phyloP scores from a whole-genome alignment of 2,888 invertebrate genomes.

The Leptinotarsa juncta region DNA sequence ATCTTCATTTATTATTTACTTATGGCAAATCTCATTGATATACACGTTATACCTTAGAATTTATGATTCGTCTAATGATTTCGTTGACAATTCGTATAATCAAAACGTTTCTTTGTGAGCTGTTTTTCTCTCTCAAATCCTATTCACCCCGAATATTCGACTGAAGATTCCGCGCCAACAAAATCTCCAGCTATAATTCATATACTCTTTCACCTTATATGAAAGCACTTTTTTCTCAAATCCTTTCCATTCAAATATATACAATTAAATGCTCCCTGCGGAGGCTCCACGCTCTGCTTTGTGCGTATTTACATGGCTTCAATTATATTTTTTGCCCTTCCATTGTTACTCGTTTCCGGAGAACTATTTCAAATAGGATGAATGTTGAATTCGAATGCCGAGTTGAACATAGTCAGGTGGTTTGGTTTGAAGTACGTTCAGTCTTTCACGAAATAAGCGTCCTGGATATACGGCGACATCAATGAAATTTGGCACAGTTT shows the following conservation, averaged over 20 bases:
- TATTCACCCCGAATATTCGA: no score
- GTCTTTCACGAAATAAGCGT: no score
- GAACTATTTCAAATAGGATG: background rate
- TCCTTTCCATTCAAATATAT: background rate
- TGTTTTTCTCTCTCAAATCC: no score
- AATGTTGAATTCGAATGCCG: background rate
- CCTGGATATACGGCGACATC: background rate
- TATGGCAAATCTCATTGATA: no score
- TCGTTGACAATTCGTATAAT: no score
- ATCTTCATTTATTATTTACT: no score
- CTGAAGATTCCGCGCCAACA: no score
- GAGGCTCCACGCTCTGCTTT: conserved; percentile 1
- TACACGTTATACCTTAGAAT: no score
- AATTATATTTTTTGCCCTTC: conserved; percentile 12
- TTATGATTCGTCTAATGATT: no score
- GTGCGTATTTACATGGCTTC: conserved; percentile 3
- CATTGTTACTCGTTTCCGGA: conserved; percentile 4
- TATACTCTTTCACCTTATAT: background rate
- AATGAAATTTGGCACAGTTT: background rate
- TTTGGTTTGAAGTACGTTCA: background rate
- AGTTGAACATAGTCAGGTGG: background rate
- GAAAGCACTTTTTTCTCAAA: background rate
- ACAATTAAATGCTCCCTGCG: background rate
- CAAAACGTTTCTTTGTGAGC: no score
- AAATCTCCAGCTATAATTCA: background rate